phyloP scores from a whole-genome alignment of 2,888 invertebrate genomes.

The Trichogramma dendrolimi region DNA sequence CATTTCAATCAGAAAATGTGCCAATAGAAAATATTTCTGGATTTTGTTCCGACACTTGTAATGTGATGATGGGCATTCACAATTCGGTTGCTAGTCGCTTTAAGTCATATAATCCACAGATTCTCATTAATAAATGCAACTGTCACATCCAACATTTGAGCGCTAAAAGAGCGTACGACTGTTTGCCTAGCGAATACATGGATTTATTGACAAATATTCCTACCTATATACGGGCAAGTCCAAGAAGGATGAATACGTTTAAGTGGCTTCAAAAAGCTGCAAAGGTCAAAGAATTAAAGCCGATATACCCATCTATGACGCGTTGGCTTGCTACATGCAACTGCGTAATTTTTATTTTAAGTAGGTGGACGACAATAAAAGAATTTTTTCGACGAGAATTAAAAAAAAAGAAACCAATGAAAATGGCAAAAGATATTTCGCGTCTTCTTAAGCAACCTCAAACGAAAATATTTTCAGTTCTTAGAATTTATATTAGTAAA shows the following conservation, averaged over 20 bases:
- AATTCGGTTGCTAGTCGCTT: slow-evolving; percentile 4
- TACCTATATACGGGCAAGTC: background rate
- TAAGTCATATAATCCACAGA: slow-evolving; percentile 30
- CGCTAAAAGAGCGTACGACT: background rate
- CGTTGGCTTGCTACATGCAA: background rate
- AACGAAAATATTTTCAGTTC: too few relatives aligned
- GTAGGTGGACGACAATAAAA: background rate
- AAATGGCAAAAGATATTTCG: too few relatives aligned
- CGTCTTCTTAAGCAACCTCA: too few relatives aligned
- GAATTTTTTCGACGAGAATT: background rate
- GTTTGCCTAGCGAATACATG: background rate
- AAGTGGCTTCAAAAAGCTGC: background rate
- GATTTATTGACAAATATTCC: background rate
- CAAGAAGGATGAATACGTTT: background rate
- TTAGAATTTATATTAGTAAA: too few relatives aligned
- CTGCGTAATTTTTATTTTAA: background rate
- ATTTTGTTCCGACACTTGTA: slow-evolving; percentile 39
- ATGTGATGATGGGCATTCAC: slow-evolving; percentile 37
- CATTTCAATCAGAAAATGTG: slow-evolving; percentile 30
- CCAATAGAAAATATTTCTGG: slow-evolving; percentile 33
- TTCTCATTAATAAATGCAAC: slow-evolving; percentile 41
- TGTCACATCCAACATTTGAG: slow-evolving; percentile 35
- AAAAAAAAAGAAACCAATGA: too few relatives aligned
- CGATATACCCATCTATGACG: background rate
- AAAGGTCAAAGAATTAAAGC: background rate